Percentiles rank a stretch among this genome's conserved stretches.
Evolutionary conservation across 1,140 invertebrate species (phyloP).

Genomic region (Caerostris extrusa): DNA sequence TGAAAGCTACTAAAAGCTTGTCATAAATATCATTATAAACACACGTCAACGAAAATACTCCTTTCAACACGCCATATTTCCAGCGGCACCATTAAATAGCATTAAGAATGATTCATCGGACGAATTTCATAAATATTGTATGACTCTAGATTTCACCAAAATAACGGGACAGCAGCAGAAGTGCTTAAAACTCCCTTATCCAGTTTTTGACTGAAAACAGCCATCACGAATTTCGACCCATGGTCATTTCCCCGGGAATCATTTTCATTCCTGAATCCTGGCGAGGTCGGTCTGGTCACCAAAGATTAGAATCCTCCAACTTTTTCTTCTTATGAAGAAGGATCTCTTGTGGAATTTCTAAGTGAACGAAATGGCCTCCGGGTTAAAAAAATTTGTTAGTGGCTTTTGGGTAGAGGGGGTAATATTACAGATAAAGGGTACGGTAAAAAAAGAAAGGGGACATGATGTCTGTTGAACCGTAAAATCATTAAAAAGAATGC

Average conservation of each 20-base stretch:
- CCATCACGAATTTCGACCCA: neutral
- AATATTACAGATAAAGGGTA: neutral
- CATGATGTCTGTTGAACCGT: neutral
- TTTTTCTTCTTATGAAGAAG: neutral
- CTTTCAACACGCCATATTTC: neutral
- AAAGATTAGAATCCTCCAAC: neutral
- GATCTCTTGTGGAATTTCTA: neutral
- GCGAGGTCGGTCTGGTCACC: neutral
- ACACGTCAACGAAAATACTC: neutral
- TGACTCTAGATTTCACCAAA: neutral
- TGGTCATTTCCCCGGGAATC: neutral
- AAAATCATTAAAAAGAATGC: neutral
- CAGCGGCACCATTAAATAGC: neutral
- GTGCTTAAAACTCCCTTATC: neutral
- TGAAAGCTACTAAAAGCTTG: too few species aligned
- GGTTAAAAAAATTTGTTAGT: neutral
- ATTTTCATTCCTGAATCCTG: neutral
- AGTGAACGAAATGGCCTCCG: neutral
- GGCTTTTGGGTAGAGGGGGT: neutral
- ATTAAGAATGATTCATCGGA: neutral
- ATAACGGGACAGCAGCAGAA: neutral
- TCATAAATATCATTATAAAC: neutral
- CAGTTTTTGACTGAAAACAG: constrained; percentile 2
- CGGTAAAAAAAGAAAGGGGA: neutral
- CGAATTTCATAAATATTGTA: neutral